phyloP scores from a whole-genome alignment of 1,140 invertebrate species.

The Reticulitermes speratus region DNA sequence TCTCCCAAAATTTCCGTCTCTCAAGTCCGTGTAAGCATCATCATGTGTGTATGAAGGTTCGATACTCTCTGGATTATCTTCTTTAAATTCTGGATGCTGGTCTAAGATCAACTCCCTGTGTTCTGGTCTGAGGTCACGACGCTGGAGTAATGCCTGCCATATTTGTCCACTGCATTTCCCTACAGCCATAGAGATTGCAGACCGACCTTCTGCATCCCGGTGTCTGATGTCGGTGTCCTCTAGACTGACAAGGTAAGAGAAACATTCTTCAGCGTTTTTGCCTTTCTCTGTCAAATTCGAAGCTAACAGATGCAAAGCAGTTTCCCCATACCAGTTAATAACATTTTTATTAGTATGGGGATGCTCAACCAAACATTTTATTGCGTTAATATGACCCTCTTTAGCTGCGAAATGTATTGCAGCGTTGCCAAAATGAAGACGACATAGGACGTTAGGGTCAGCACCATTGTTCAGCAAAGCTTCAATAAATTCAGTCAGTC shows the following conservation, averaged over 20 bases:
- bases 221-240: background rate
- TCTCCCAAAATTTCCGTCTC: background rate
- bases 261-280: background rate
- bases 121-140: background rate
- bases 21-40: background rate
- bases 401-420: background rate
- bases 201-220: background rate
- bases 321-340: background rate
- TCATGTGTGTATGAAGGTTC: background rate
- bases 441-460: background rate
- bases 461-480: background rate
- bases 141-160: background rate
- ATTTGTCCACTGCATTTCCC: background rate
- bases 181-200: background rate
- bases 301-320: background rate
- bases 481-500: background rate
- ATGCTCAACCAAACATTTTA: background rate
- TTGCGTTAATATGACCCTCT: background rate
- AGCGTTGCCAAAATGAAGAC: background rate
- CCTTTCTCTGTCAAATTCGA: background rate
- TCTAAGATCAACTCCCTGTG: background rate
- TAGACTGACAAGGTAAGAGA: background rate
- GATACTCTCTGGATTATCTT: background rate
- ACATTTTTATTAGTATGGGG: background rate
- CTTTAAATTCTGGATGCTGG: background rate